A percentile compares a stretch with the other conserved stretches of the same genome.
Evolutionary conservation across 2,888 invertebrate genomes (phyloP).

Genomic region (Tupiocoris notatus): DNA sequence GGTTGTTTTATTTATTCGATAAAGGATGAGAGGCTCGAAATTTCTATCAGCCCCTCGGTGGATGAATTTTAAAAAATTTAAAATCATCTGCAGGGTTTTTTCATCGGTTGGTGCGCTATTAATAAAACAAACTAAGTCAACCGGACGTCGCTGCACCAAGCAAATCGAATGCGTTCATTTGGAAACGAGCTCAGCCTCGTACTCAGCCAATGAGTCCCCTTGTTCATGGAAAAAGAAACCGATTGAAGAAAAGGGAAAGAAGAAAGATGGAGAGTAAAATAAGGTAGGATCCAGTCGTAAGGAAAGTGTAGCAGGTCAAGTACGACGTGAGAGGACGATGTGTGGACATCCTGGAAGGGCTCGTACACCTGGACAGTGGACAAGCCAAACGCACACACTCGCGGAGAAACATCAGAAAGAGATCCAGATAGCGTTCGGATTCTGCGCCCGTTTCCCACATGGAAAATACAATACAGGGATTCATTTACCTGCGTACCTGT

Average conservation of each 20-base stretch:
- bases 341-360: background rate
- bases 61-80: too few species aligned
- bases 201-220: background rate
- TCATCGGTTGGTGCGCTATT: too few species aligned
- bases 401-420: background rate
- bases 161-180: background rate
- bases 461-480: too few species aligned
- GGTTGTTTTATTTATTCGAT: too few species aligned
- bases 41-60: too few species aligned
- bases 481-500: too few species aligned
- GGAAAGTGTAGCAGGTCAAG: constrained; percentile 29
- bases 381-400: background rate
- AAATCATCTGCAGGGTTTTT: too few species aligned
- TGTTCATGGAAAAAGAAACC: background rate
- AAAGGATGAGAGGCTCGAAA: too few species aligned
- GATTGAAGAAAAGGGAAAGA: background rate
- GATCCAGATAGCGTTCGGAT: background rate
- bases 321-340: constrained; percentile 14
- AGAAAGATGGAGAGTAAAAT: background rate
- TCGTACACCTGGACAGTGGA: background rate
- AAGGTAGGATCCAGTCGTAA: constrained; percentile 10
- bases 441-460: too few species aligned
- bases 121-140: too few species aligned
- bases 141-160: too few species aligned
- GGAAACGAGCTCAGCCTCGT: background rate